phyloP scores from a whole-genome alignment of 2,888 invertebrate species.

The Gandaritis pyraliata region DNA sequence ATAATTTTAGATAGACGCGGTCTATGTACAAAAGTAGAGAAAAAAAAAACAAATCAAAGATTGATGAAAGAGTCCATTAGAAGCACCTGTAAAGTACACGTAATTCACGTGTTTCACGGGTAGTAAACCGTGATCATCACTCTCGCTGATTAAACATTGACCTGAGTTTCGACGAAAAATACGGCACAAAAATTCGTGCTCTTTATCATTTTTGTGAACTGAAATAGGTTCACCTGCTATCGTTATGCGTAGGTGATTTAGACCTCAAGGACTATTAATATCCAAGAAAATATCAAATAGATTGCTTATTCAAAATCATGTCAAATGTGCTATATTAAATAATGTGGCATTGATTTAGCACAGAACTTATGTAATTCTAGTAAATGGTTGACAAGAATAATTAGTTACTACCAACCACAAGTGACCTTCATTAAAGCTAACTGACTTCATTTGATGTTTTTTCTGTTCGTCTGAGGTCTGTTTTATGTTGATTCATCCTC shows the following conservation, averaged over 20 bases:
- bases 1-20: too few relatives aligned
- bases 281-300: too few relatives aligned
- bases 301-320: too few relatives aligned
- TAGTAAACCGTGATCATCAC: slow-evolving; percentile 5
- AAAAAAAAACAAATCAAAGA: neutral
- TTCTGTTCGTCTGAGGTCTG: slow-evolving; percentile 19
- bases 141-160: slow-evolving; percentile 16
- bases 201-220: neutral
- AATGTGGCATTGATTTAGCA: too few relatives aligned
- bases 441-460: slow-evolving; percentile 25
- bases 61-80: neutral
- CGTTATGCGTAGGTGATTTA: too few relatives aligned
- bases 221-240: neutral
- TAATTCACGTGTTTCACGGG: neutral
- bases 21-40: too few relatives aligned
- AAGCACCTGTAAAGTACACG: neutral
- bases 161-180: neutral
- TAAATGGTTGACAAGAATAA: too few relatives aligned
- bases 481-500: slow-evolving; percentile 20
- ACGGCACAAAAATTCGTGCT: slow-evolving; percentile 2
- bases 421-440: slow-evolving; percentile 23
- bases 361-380: too few relatives aligned
- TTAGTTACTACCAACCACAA: neutral
- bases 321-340: too few relatives aligned
- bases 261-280: too few relatives aligned